phyloP scores from a whole-genome alignment of 2,888 invertebrate species.

The Agapetus fuscipes region DNA sequence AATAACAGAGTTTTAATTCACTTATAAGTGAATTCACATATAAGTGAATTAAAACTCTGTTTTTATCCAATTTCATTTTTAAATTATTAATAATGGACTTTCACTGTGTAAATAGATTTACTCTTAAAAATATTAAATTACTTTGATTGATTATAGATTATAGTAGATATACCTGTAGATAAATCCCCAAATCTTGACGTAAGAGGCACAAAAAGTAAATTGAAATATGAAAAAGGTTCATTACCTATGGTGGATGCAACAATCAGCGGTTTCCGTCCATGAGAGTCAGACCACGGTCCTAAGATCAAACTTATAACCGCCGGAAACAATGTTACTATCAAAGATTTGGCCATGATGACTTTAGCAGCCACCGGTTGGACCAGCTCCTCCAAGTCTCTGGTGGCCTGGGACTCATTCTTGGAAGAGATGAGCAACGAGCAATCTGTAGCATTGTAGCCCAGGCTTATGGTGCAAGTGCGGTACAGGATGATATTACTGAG shows the following conservation, averaged over 20 bases:
- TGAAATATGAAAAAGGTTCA: too few relatives aligned
- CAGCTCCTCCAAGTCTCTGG: constrained; percentile 38
- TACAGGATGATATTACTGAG: constrained; percentile 63
- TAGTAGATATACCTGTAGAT: too few relatives aligned
- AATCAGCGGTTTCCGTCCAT: constrained; percentile 64
- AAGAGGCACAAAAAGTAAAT: too few relatives aligned
- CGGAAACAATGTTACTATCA: constrained; percentile 57
- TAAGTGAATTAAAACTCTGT: too few relatives aligned
- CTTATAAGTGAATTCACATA: too few relatives aligned
- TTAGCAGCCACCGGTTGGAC: constrained; percentile 59
- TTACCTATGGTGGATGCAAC: constrained; percentile 53
- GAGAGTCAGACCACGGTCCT: constrained; percentile 74
- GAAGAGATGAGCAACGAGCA: constrained; percentile 46
- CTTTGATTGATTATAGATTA: too few relatives aligned
- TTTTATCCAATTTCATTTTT: too few relatives aligned
- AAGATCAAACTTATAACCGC: constrained; percentile 60
- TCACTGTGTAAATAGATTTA: too few relatives aligned
- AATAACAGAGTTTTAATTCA: too few relatives aligned
- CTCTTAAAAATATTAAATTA: too few relatives aligned
- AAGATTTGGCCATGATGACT: constrained; percentile 50
- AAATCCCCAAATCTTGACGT: too few relatives aligned
- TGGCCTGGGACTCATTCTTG: constrained; percentile 37
- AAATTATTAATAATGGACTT: too few relatives aligned
- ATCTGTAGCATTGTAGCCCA: constrained; percentile 46
- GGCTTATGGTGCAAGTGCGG: constrained; percentile 54